These are phyloP conservation scores for Trichacis sp. DNA, from an alignment of 2,888 invertebrate species.

Conservation along the genomic window DNA sequence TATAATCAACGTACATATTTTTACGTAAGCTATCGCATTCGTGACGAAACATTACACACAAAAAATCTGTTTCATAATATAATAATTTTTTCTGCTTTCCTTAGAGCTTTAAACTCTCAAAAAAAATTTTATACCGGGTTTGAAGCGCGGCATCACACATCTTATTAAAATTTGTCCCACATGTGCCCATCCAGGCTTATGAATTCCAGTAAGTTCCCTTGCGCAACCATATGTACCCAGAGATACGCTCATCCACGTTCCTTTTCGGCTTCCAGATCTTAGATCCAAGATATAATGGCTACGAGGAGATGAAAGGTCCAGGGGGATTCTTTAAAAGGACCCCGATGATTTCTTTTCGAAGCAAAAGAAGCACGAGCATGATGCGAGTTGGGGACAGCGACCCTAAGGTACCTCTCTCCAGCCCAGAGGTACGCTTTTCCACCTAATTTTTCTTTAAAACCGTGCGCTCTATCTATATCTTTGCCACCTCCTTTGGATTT, in stretches of 20 bases:
- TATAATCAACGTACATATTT: too few relatives aligned
- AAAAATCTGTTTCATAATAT: too few relatives aligned
- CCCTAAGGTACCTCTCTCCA: too few relatives aligned
- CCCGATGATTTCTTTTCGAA: constrained; percentile 20
- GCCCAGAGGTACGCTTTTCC: too few relatives aligned
- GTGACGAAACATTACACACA: too few relatives aligned
- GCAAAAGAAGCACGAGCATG: constrained; percentile 33
- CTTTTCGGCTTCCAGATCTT: background rate
- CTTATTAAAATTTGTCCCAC: background rate
- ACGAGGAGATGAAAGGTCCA: constrained; percentile 5
- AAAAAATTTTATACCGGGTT: too few relatives aligned
- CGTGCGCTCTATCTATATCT: constrained; percentile 4
- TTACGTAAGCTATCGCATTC: too few relatives aligned
- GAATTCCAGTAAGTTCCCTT: background rate
- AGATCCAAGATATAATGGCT: constrained; percentile 2
- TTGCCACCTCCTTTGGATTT: background rate
- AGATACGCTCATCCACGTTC: background rate
- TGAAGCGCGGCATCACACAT: background rate
- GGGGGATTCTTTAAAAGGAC: constrained; percentile 12
- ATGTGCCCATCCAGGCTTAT: background rate
- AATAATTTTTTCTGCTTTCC: too few relatives aligned
- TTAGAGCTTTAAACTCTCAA: too few relatives aligned
- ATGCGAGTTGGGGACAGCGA: too few relatives aligned
- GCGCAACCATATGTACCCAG: background rate
- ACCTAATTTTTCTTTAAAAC: constrained; percentile 5